Conservation (phyloP, 2,888 invertebrate species). For the Galerucella nymphaeae region DNA sequence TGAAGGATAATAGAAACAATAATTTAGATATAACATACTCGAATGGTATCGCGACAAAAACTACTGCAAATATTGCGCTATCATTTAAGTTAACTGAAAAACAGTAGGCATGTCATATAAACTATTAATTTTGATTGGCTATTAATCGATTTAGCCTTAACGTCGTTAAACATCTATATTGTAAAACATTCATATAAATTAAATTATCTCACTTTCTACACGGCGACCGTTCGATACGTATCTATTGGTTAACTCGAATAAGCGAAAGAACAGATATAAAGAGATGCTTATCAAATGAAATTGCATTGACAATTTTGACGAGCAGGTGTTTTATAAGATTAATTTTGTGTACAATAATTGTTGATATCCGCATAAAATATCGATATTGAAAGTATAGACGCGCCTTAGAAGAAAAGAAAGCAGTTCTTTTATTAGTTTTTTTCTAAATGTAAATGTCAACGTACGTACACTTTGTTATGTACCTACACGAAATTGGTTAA, state of each 20-base stretch:
- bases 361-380: not conserved
- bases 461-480: not conserved
- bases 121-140: slow-evolving; percentile 34
- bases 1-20: not conserved
- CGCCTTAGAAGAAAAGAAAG: slow-evolving; percentile 5
- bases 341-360: not conserved
- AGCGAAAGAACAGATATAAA: slow-evolving; percentile 9
- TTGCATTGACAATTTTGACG: slow-evolving; percentile 5
- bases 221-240: not conserved
- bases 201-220: slow-evolving; percentile 23
- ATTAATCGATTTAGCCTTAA: slow-evolving; percentile 38
- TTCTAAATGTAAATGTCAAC: not conserved
- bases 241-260: slow-evolving; percentile 12
- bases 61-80: not conserved
- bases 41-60: not conserved
- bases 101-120: slow-evolving; percentile 32
- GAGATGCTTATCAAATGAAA: slow-evolving; percentile 5
- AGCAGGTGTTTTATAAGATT: slow-evolving; percentile 3
- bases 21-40: not conserved
- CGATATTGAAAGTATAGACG: not conserved
- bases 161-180: slow-evolving; percentile 23
- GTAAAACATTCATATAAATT: slow-evolving; percentile 27
- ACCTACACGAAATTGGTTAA: too few species aligned
- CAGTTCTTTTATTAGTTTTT: not conserved
- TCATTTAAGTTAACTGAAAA: slow-evolving; percentile 18